Evolutionary conservation across 2,888 invertebrate species (phyloP).

Genomic region (Leucophenga maculata): DNA sequence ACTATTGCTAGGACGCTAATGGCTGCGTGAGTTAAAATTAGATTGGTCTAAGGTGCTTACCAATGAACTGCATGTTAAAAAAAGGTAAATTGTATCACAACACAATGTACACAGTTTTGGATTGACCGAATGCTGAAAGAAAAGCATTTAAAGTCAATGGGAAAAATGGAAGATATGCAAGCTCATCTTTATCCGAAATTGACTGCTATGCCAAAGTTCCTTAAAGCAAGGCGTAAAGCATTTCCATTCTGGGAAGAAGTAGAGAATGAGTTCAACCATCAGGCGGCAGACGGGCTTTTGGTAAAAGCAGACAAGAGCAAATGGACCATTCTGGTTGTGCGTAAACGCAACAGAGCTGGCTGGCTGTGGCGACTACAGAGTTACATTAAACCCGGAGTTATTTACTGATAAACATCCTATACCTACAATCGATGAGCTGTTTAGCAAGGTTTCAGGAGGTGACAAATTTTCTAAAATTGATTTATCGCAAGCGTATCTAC

Average conservation of each 20-base stretch:
- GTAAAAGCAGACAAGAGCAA: conserved; percentile 49
- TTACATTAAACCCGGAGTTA: conserved; percentile 51
- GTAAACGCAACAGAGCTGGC: too few species aligned
- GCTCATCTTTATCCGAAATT: conserved; percentile 40
- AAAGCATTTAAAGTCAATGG: neutral
- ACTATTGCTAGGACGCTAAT: conserved; percentile 38
- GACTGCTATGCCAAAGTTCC: conserved; percentile 40
- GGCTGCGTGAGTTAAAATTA: conserved; percentile 19
- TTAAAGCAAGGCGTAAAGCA: conserved; percentile 47
- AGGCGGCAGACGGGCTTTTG: conserved; percentile 36
- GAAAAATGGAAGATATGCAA: conserved; percentile 28
- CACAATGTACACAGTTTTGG: too few species aligned
- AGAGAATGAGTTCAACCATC: conserved; percentile 41
- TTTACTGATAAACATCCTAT: conserved; percentile 52
- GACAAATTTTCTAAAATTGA: conserved; percentile 54
- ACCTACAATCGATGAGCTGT: conserved; percentile 50
- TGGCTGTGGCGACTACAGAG: too few species aligned
- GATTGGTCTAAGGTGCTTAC: neutral
- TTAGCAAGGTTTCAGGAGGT: conserved; percentile 47
- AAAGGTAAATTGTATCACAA: too few species aligned
- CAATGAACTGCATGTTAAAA: too few species aligned
- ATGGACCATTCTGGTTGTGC: conserved; percentile 62
- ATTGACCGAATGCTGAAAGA: neutral
- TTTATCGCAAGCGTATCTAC: conserved; percentile 62
- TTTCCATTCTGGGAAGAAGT: conserved; percentile 43